These are phyloP conservation scores for Neoniphon sammara DNA, from an alignment of 2,797 vertebrate genomes.

Conservation along the genomic window DNA sequence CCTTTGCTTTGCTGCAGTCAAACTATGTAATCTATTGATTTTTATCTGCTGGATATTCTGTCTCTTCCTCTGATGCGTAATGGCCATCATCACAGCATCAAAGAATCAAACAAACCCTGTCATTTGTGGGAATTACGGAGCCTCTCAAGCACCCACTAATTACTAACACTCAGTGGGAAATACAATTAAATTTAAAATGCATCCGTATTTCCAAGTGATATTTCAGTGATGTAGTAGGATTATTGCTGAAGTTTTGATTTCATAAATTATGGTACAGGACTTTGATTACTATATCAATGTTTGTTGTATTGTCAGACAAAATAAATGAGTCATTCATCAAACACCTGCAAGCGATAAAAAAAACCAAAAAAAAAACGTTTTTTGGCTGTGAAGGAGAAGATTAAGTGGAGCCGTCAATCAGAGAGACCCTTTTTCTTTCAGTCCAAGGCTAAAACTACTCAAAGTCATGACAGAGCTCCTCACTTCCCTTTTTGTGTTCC, in stretches of 20 bases:
- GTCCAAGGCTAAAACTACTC: slow-evolving; percentile 26
- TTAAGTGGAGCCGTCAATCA: slow-evolving; percentile 47
- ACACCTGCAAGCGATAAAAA: slow-evolving; percentile 64
- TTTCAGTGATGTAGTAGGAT: slow-evolving; percentile 17
- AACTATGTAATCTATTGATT: not conserved
- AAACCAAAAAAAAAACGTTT: not conserved
- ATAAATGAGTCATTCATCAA: slow-evolving; percentile 66
- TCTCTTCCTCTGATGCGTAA: slow-evolving; percentile 7
- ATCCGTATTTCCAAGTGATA: not conserved
- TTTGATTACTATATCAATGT: slow-evolving; percentile 56
- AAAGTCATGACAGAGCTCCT: slow-evolving; percentile 22
- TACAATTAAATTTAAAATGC: slow-evolving; percentile 1
- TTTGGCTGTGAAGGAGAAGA: slow-evolving; percentile 48
- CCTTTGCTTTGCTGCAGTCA: not conserved
- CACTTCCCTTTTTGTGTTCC: slow-evolving; percentile 1
- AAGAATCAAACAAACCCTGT: not conserved
- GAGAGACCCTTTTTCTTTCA: slow-evolving; percentile 16
- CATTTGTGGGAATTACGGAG: not conserved
- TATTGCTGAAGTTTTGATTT: slow-evolving; percentile 46
- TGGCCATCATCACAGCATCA: slow-evolving; percentile 2
- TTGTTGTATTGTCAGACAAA: slow-evolving; percentile 54
- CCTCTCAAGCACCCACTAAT: slow-evolving; percentile 6
- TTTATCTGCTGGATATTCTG: slow-evolving; percentile 13
- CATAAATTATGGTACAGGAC: slow-evolving; percentile 27
- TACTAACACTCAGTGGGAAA: slow-evolving; percentile 27